These are phyloP conservation scores for Neotoma lepida DNA, from an alignment of 2,113 vertebrate genomes.

Conservation along the genomic window DNA sequence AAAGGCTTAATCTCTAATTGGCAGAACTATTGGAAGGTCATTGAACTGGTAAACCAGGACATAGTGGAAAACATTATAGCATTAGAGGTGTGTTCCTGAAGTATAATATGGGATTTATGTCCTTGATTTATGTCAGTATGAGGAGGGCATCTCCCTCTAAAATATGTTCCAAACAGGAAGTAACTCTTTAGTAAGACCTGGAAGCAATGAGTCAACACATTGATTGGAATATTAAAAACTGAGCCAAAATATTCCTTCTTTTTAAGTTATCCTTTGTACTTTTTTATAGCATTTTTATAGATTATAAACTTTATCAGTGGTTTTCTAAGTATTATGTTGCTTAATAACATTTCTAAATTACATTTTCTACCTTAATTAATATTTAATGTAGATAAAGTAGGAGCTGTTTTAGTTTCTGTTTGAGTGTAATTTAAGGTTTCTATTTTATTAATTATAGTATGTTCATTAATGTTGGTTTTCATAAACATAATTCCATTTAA, in stretches of 20 bases:
- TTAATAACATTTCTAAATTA: neutral
- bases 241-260: neutral
- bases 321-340: neutral
- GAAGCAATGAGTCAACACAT: neutral
- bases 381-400: neutral
- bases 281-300: neutral
- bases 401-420: neutral
- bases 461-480: neutral
- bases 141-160: neutral
- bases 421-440: neutral
- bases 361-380: neutral
- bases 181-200: accelerated
- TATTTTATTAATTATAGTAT: neutral
- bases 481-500: neutral
- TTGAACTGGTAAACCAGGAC: neutral
- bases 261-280: neutral
- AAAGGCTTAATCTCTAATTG: accelerated
- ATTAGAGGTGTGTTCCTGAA: neutral
- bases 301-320: neutral
- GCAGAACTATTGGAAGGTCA: neutral
- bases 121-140: neutral
- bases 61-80: neutral
- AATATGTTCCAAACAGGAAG: neutral
- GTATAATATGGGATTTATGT: accelerated
- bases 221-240: neutral